These are phyloP conservation scores for Pseudochirops corinnae DNA, from an alignment of 2,797 vertebrate genomes.

Conservation along the genomic window DNA sequence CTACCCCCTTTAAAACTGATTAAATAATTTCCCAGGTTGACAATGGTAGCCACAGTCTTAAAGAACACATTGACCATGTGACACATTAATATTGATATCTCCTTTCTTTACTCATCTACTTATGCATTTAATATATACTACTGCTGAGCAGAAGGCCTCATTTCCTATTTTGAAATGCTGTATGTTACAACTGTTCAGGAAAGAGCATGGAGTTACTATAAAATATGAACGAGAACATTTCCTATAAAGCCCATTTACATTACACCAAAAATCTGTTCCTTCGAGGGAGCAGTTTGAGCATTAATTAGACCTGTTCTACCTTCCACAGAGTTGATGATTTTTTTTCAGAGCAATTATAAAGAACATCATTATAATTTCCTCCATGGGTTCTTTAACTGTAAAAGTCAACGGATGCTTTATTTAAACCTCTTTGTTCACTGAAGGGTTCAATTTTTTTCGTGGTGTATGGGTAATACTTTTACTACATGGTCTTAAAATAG, in stretches of 20 bases:
- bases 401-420: constrained; percentile 70
- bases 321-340: constrained; percentile 76
- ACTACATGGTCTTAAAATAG: constrained; percentile 68
- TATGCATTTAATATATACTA: constrained; percentile 17
- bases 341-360: constrained; percentile 77
- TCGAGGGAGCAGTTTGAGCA: constrained; percentile 77
- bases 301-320: constrained; percentile 81
- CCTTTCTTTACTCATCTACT: constrained; percentile 38
- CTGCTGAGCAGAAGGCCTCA: constrained; percentile 21
- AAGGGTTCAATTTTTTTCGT: constrained; percentile 64
- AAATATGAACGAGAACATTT: constrained; percentile 79
- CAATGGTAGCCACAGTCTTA: background rate
- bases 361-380: constrained; percentile 78
- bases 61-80: background rate
- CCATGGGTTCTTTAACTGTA: constrained; percentile 75
- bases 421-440: constrained; percentile 71
- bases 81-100: background rate
- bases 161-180: constrained; percentile 49
- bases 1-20: background rate
- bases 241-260: constrained; percentile 77
- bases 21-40: constrained; percentile 7
- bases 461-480: constrained; percentile 55
- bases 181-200: constrained; percentile 18
- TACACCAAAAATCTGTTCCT: constrained; percentile 76
- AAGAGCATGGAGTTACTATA: constrained; percentile 69